A percentile compares a stretch with the other conserved stretches of the same genome.
Conservation (phyloP, 1,140 invertebrate genomes). For the Sarcophaga peregrina region DNA sequence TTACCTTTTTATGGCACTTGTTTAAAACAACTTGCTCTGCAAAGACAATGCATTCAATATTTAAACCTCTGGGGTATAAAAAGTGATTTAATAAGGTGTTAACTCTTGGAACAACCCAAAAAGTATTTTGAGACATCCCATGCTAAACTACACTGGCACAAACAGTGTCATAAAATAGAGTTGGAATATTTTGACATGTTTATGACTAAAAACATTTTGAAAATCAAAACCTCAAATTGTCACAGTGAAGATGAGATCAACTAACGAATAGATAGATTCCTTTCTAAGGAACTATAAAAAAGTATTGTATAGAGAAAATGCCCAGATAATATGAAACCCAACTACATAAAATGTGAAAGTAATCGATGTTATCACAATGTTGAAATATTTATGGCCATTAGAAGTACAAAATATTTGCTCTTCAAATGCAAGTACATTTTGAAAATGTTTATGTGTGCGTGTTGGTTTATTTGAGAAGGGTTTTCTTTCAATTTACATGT, state of each 20-base stretch:
- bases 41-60: neutral
- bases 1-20: neutral
- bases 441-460: neutral
- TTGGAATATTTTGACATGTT: constrained; percentile 6
- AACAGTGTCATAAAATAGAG: neutral
- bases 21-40: neutral
- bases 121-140: neutral
- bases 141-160: no score
- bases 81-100: constrained; percentile 19
- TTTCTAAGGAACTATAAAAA: constrained; percentile 10
- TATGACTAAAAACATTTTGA: constrained; percentile 2
- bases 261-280: neutral
- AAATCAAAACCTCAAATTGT: constrained; percentile 27
- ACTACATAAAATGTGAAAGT: constrained; percentile 10
- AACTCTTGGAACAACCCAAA: neutral
- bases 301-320: no score
- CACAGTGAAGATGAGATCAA: neutral
- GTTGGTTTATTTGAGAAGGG: neutral
- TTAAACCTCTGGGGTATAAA: neutral
- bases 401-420: neutral
- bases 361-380: neutral
- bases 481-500: neutral
- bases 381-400: constrained; percentile 8
- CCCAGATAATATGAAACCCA: constrained; percentile 1
- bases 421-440: neutral